Conservation (phyloP, 1,140 invertebrate genomes). For the Drosophila ambigua region DNA sequence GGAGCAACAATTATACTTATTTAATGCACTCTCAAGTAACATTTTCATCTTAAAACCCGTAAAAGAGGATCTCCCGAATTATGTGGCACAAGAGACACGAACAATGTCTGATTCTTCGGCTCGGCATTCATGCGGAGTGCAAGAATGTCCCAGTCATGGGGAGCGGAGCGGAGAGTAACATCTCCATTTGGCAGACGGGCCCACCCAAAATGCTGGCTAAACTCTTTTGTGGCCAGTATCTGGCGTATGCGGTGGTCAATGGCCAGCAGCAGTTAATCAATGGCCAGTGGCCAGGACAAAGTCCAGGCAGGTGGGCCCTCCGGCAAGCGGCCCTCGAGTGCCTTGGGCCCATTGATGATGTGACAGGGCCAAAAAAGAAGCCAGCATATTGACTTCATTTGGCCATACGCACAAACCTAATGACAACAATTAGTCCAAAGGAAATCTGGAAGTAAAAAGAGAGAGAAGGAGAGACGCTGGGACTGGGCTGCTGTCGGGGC, state of each 20-base stretch:
- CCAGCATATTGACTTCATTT: conserved; percentile 32
- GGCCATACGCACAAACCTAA: conserved; percentile 65
- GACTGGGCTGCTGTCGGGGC: background rate
- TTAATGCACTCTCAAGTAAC: too few species aligned
- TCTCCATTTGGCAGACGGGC: too few species aligned
- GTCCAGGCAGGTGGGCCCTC: conserved; percentile 8
- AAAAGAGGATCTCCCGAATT: too few species aligned
- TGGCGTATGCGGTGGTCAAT: background rate
- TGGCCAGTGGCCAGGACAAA: background rate
- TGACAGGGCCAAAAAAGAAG: conserved; percentile 46
- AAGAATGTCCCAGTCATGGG: too few species aligned
- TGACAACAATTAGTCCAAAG: conserved; percentile 76
- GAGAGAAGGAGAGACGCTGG: background rate
- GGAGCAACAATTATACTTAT: too few species aligned
- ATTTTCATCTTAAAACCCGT: too few species aligned
- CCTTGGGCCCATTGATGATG: background rate
- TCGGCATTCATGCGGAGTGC: too few species aligned
- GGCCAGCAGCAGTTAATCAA: background rate
- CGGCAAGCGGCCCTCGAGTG: conserved; percentile 4
- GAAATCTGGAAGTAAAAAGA: conserved; percentile 11
- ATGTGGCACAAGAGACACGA: too few species aligned
- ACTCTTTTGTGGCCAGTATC: background rate
- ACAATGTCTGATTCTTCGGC: too few species aligned
- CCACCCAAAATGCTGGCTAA: too few species aligned
- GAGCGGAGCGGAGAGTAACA: too few species aligned